These are phyloP conservation scores for Limnodromus scolopaceus DNA, from an alignment of 2,797 vertebrate genomes.

Conservation along the genomic window DNA sequence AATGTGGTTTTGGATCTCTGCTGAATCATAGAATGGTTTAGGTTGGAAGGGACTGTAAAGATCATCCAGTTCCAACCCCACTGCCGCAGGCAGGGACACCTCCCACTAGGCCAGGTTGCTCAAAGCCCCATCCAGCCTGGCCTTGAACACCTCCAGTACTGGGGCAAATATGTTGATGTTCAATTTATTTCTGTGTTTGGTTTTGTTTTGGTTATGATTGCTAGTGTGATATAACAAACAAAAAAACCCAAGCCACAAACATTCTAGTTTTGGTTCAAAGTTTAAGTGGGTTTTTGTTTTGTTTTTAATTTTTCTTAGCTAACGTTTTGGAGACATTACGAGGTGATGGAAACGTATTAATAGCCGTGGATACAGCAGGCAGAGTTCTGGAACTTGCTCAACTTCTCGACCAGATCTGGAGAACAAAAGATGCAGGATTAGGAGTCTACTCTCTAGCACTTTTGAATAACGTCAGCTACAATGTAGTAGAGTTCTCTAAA, in stretches of 20 bases:
- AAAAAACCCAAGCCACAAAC: background rate
- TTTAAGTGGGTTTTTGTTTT: background rate
- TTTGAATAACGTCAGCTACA: conserved; percentile 98
- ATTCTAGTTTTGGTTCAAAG: background rate
- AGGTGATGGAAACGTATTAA: conserved; percentile 94
- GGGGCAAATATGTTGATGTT: background rate
- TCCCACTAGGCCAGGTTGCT: too few species aligned
- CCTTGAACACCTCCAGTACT: too few species aligned
- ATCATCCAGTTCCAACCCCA: too few species aligned
- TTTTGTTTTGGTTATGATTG: background rate
- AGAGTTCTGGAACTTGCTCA: conserved; percentile 97
- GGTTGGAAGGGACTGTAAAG: too few species aligned
- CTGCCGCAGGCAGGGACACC: too few species aligned
- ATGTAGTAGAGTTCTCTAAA: conserved; percentile 99
- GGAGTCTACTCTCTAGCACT: conserved; percentile 95
- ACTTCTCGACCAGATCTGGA: conserved; percentile 98
- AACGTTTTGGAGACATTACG: conserved; percentile 97
- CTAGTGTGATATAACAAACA: background rate
- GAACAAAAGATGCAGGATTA: conserved; percentile 95
- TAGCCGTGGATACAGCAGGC: conserved; percentile 95
- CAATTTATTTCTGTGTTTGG: background rate
- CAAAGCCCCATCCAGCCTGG: too few species aligned
- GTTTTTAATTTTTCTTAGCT: conserved; percentile 77
- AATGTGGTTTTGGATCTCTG: background rate
- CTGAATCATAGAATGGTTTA: background rate